Evolutionary conservation across 2,797 vertebrate species (phyloP).

Genomic region (Stomatorhinus walkeri): DNA sequence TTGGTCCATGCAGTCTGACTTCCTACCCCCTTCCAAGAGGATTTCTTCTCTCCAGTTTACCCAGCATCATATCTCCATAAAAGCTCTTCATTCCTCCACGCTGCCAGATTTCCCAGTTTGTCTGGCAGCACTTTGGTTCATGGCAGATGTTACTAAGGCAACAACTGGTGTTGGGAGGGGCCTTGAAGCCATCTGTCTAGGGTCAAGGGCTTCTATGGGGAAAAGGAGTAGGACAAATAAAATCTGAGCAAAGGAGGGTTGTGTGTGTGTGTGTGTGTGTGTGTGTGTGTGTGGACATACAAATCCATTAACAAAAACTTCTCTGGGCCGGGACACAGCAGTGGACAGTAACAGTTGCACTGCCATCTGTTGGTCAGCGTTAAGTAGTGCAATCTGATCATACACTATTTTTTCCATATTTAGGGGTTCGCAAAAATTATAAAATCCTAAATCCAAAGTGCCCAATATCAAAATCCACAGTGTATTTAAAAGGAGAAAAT

Average conservation of each 20-base stretch:
- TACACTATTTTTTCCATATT: not conserved
- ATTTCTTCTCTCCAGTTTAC: not conserved
- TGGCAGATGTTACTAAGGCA: slow-evolving; percentile 76
- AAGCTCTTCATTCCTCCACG: not conserved
- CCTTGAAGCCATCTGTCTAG: slow-evolving; percentile 71
- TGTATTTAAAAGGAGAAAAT: not conserved
- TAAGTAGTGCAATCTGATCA: not conserved
- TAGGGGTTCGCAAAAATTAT: not conserved
- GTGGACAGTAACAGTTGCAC: not conserved
- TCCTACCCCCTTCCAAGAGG: not conserved
- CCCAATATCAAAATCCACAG: not conserved
- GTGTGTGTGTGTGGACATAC: not conserved
- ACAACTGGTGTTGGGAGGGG: slow-evolving; percentile 71
- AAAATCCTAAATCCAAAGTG: not conserved
- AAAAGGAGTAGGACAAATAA: slow-evolving; percentile 21
- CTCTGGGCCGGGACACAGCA: not conserved
- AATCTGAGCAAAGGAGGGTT: not conserved
- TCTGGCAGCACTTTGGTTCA: slow-evolving; percentile 31
- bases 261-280: not conserved
- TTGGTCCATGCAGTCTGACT: not conserved
- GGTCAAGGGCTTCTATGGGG: slow-evolving; percentile 62
- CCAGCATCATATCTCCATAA: not conserved
- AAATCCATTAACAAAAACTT: not conserved
- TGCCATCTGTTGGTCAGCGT: slow-evolving; percentile 1
- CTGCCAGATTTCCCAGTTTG: slow-evolving; percentile 13